A percentile compares a stretch with the other conserved stretches of the same genome.
Evolutionary conservation across 2,113 vertebrate genomes (phyloP).

Genomic region (Falcunculus frontatus): DNA sequence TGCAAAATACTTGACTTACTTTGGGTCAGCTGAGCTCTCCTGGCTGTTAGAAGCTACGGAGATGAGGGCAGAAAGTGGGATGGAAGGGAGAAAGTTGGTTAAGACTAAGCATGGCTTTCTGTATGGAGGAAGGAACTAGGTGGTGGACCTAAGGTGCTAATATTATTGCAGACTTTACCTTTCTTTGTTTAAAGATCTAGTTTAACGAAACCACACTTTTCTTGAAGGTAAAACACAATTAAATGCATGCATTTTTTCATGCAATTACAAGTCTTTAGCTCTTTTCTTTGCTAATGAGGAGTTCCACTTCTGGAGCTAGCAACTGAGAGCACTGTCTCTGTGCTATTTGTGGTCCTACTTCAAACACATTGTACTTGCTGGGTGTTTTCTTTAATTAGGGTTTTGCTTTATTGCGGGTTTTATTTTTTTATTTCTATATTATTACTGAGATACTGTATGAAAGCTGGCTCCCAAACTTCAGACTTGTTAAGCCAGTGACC

Average conservation of each 20-base stretch:
- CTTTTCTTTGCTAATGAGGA: not conserved
- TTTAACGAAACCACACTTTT: not conserved
- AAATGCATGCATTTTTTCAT: not conserved
- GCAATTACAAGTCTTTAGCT: not conserved
- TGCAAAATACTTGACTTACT: not conserved
- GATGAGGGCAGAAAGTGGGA: too few species aligned
- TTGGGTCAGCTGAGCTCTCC: not conserved
- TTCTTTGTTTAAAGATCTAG: not conserved
- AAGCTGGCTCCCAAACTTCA: not conserved
- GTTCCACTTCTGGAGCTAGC: not conserved
- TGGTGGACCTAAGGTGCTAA: not conserved
- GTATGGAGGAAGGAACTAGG: not conserved
- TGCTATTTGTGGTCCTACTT: not conserved
- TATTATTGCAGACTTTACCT: not conserved
- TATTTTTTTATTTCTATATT: not conserved
- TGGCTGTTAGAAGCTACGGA: not conserved
- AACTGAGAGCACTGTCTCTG: not conserved
- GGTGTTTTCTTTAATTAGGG: not conserved
- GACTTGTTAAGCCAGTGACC: not conserved
- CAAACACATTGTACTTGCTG: not conserved
- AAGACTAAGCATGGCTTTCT: not conserved
- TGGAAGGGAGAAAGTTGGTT: not conserved
- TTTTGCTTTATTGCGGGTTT: not conserved
- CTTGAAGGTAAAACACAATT: not conserved
- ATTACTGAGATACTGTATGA: not conserved